Base-by-base conservation (phyloP, 2,888 invertebrate species). In the Parnassius mnemosyne region DNA sequence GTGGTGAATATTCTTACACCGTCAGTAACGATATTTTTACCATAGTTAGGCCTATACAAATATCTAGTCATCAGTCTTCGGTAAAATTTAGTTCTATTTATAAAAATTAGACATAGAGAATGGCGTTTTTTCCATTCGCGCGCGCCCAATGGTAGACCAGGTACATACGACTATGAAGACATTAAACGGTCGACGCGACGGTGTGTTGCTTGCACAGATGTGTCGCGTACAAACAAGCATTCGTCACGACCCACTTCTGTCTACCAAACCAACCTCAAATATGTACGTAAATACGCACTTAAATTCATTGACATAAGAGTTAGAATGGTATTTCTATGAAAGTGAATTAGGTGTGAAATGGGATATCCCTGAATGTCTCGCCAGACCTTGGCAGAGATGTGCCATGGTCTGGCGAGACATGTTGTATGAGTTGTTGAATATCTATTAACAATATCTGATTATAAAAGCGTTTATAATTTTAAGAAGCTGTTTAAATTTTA, bases 181-280 rank as follows among this genome's bases (percentile, higher is more conserved):
- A 43, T 60, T 60, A 54, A 54, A 54, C 60, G 60, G 49, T 57
- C 13, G 25, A 51, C 51, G 3, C 49, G 25, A 51, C 51, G 3
- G 51, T n/a, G 7, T 13, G 41, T 25, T 61, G 66, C 66, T 64
- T 66, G 57, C 63, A 67, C 69, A 71, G 69, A 66, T 69, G 71
- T 62, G 54, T 56, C 34, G 34, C 51, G n/a, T 10, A 57, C 63
- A 60, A 65, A 68, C 66, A 64, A 54, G 49, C 62, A 57, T 62
- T 53, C 25, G 43, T 57, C 62, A 53, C 65, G 63, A 64, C 68
- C 64, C 63, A 66, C 62, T 61, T 64, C 54, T 46, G 55, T 46
- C 11, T 41, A 25, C 43, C 50, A 42, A 53, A 42, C 16, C 25
- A 12, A 50, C 25, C 10, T 10, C 43, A 57, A 42, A 20, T 10